Percentiles rank a stretch among this genome's conserved stretches.
Conservation (phyloP, 2,888 invertebrate genomes). For the Nebria salina region DNA sequence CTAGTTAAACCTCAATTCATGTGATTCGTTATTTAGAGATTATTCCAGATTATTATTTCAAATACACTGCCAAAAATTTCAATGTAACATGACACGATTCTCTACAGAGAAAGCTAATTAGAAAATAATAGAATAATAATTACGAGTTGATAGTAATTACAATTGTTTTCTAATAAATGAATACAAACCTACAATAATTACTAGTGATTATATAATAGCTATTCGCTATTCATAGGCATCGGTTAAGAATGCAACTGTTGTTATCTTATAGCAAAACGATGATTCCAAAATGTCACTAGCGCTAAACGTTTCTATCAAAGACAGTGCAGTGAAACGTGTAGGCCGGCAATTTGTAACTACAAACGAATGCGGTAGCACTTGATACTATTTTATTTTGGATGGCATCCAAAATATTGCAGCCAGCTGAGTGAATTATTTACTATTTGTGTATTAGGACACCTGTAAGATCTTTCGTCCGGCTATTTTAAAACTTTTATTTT, state of each 20-base stretch:
- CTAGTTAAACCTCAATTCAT: too few species aligned
- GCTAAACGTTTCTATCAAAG: background rate
- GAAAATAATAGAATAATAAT: too few species aligned
- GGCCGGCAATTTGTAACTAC: background rate
- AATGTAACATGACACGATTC: background rate
- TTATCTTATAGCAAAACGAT: background rate
- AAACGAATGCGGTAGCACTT: background rate
- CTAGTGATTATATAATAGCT: background rate
- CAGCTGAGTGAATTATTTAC: background rate
- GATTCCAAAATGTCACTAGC: background rate
- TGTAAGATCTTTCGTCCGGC: background rate
- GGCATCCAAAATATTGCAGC: background rate
- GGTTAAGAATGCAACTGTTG: background rate
- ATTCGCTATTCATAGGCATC: background rate
- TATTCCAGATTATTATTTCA: background rate
- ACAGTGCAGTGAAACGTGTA: background rate
- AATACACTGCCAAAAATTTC: background rate
- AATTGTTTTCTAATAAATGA: background rate
- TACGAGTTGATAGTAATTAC: background rate
- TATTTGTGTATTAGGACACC: constrained; percentile 4
- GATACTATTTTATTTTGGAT: background rate
- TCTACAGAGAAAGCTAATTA: background rate
- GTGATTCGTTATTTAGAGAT: too few species aligned
- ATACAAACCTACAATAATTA: background rate
- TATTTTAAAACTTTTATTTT: constrained; percentile 14